Evolutionary conservation across 2,888 invertebrate genomes (phyloP).

Genomic region (Andrena minutula): DNA sequence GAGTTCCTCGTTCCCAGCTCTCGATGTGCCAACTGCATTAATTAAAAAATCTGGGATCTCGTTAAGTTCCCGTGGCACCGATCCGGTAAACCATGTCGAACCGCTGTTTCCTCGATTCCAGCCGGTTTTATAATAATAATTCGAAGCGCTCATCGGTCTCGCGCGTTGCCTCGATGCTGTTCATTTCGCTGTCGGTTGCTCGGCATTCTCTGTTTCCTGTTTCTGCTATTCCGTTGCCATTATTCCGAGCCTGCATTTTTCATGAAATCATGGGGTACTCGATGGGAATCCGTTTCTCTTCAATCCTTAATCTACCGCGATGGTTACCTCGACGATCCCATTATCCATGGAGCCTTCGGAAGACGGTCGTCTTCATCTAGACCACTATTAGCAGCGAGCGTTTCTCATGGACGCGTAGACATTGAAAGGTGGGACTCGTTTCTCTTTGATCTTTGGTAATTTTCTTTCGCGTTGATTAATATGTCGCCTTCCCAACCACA

Average conservation of each 20-base stretch:
- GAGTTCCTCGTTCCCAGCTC: slow-evolving; percentile 79
- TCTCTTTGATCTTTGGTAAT: slow-evolving; percentile 3
- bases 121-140: slow-evolving; percentile 41
- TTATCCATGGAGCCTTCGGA: slow-evolving; percentile 2
- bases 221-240: slow-evolving; percentile 18
- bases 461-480: slow-evolving; percentile 1
- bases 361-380: neutral
- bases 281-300: slow-evolving; percentile 31
- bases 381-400: slow-evolving; percentile 4
- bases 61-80: slow-evolving; percentile 70
- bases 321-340: slow-evolving; percentile 31
- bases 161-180: slow-evolving; percentile 20
- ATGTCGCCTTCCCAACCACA: neutral
- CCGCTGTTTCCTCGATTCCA: slow-evolving; percentile 53
- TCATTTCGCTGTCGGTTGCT: slow-evolving; percentile 35
- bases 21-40: slow-evolving; percentile 77
- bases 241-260: slow-evolving; percentile 19
- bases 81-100: slow-evolving; percentile 68
- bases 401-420: neutral
- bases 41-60: slow-evolving; percentile 76
- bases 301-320: slow-evolving; percentile 10
- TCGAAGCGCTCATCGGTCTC: slow-evolving; percentile 29
- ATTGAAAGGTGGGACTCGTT: neutral
- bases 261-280: slow-evolving; percentile 21
- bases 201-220: slow-evolving; percentile 33